A percentile compares a stretch with the other conserved stretches of the same genome.
These are phyloP conservation scores for Alexandromys fortis DNA, from an alignment of 2,113 vertebrate species.

Conservation along the genomic window DNA sequence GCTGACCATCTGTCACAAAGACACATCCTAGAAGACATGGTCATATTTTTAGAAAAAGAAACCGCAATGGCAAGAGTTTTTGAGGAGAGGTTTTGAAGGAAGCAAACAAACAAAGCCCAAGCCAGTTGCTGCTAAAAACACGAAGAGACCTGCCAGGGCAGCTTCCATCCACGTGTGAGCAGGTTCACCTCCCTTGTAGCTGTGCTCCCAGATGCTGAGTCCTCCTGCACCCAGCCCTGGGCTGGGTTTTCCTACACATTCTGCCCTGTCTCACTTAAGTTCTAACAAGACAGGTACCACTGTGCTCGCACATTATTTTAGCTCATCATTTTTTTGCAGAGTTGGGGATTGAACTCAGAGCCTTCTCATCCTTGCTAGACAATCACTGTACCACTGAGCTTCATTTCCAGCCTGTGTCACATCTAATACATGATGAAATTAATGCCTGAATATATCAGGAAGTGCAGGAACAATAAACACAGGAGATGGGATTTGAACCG, in stretches of 20 bases:
- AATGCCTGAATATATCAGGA: not conserved
- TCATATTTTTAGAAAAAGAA: slow-evolving; percentile 52
- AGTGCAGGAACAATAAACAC: not conserved
- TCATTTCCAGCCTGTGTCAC: not conserved
- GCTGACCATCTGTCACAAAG: slow-evolving; percentile 54
- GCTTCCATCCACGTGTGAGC: not conserved
- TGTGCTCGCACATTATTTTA: not conserved
- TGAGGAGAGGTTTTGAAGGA: not conserved
- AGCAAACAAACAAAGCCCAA: not conserved
- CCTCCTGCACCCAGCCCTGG: too few relatives aligned
- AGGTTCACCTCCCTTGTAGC: too few relatives aligned
- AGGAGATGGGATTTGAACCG: not conserved
- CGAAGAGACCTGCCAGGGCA: not conserved
- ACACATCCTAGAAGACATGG: slow-evolving; percentile 51
- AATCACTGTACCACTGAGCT: not conserved
- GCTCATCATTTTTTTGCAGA: not conserved
- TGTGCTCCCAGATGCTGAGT: not conserved
- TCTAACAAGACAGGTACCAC: not conserved
- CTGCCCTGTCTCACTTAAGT: not conserved
- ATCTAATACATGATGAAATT: not conserved
- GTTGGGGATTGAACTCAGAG: not conserved
- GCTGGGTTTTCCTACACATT: not conserved
- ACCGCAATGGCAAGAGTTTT: slow-evolving; percentile 17
- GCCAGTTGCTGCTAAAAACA: not conserved
- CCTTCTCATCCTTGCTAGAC: not conserved